Percentiles rank a stretch among this genome's conserved stretches.
These are phyloP conservation scores for Melolontha melolontha DNA, from an alignment of 2,888 invertebrate species.

Conservation along the genomic window DNA sequence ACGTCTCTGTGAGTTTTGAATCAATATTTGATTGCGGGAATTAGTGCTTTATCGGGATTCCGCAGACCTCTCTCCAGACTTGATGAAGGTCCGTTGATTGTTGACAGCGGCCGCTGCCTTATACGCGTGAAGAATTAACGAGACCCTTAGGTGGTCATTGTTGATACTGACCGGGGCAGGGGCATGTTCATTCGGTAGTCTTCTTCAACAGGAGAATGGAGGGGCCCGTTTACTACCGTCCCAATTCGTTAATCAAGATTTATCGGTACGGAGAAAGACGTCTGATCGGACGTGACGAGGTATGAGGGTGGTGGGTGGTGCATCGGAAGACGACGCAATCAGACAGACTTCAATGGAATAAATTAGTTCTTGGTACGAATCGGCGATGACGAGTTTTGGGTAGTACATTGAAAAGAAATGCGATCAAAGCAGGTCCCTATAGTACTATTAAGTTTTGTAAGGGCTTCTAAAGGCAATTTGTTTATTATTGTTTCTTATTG, in stretches of 20 bases:
- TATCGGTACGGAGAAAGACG: slow-evolving; percentile 17
- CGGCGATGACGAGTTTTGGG: slow-evolving; percentile 9
- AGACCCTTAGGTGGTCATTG: slow-evolving; percentile 54
- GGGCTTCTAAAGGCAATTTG: too few species aligned
- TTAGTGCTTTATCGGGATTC: slow-evolving; percentile 67
- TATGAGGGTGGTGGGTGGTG: neutral
- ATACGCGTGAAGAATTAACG: slow-evolving; percentile 66
- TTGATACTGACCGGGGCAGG: slow-evolving; percentile 44
- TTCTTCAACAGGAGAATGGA: slow-evolving; percentile 26
- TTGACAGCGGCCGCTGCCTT: slow-evolving; percentile 64
- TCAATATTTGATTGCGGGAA: slow-evolving; percentile 68
- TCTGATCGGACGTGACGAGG: slow-evolving; percentile 5
- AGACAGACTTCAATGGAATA: slow-evolving; percentile 37
- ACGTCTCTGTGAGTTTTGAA: slow-evolving; percentile 63
- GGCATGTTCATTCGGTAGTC: slow-evolving; percentile 38
- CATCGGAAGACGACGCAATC: slow-evolving; percentile 28
- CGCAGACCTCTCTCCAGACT: slow-evolving; percentile 64
- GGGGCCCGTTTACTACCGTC: slow-evolving; percentile 14
- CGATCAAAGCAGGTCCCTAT: neutral
- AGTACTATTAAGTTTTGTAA: slow-evolving; percentile 11
- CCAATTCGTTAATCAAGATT: slow-evolving; percentile 35
- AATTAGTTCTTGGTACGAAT: slow-evolving; percentile 29
- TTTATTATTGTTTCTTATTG: too few species aligned
- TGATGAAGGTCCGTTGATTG: slow-evolving; percentile 67
- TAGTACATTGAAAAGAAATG: slow-evolving; percentile 26